A percentile compares a stretch with the other conserved stretches of the same genome.
phyloP scores from a whole-genome alignment of 2,888 invertebrate genomes.

The Lasioglossum villosulum region DNA sequence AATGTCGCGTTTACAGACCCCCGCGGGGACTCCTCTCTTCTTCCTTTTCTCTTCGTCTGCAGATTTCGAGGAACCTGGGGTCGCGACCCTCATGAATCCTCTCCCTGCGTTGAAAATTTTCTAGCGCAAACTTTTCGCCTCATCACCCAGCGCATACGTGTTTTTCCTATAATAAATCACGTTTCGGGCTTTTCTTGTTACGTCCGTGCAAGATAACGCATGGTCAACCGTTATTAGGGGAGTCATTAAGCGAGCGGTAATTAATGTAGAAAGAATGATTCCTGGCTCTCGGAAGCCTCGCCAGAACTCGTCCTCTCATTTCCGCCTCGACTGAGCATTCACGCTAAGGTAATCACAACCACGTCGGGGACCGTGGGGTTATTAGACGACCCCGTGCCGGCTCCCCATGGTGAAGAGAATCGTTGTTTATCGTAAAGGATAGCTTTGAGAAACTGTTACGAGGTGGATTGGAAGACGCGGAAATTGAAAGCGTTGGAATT shows the following conservation, averaged over 20 bases:
- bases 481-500: background rate
- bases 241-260: slow-evolving; percentile 75
- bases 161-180: slow-evolving; percentile 75
- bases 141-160: slow-evolving; percentile 49
- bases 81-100: slow-evolving; percentile 17
- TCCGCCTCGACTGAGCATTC: slow-evolving; percentile 46
- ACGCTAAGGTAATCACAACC: slow-evolving; percentile 46
- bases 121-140: slow-evolving; percentile 47
- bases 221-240: slow-evolving; percentile 66
- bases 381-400: slow-evolving; percentile 28
- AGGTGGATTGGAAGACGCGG: background rate
- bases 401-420: slow-evolving; percentile 34
- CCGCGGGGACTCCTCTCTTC: slow-evolving; percentile 42
- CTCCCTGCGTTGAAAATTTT: slow-evolving; percentile 43
- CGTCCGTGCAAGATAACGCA: slow-evolving; percentile 67
- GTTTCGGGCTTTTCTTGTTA: slow-evolving; percentile 67
- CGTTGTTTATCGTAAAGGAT: slow-evolving; percentile 15
- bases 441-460: background rate
- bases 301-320: slow-evolving; percentile 46
- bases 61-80: slow-evolving; percentile 59
- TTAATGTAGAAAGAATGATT: slow-evolving; percentile 75
- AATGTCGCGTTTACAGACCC: slow-evolving; percentile 77
- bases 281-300: slow-evolving; percentile 27
- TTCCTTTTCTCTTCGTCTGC: slow-evolving; percentile 58
- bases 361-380: slow-evolving; percentile 35